Conservation (phyloP, 2,888 invertebrate genomes). For the Hirtodrosophila duncani region DNA sequence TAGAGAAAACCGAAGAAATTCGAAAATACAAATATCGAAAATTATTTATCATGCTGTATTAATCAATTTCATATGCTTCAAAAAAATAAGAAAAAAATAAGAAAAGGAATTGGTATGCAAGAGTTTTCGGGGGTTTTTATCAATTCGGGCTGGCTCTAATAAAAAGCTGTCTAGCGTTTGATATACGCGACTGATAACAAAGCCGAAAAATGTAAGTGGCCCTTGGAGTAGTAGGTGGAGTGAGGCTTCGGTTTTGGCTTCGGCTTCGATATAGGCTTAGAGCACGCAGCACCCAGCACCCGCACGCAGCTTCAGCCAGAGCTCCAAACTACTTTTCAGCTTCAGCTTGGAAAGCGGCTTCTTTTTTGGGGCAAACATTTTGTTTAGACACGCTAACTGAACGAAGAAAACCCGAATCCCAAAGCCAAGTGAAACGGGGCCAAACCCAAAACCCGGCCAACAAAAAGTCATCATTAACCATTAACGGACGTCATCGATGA, state of each 20-base stretch:
- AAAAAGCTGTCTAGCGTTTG: slow-evolving; percentile 57
- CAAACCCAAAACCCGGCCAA: slow-evolving; percentile 48
- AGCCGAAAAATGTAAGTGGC: slow-evolving; percentile 21
- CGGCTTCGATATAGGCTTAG: no score
- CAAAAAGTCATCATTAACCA: slow-evolving; percentile 67
- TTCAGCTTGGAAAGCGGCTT: slow-evolving; percentile 44
- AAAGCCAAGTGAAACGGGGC: slow-evolving; percentile 47
- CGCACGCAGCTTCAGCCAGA: slow-evolving; percentile 41
- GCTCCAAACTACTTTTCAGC: no score
- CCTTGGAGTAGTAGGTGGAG: no score
- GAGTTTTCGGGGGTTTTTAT: no score
- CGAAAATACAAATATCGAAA: slow-evolving; percentile 21
- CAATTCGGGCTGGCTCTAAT: slow-evolving; percentile 39
- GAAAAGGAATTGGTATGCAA: slow-evolving; percentile 4
- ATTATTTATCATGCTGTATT: slow-evolving; percentile 66
- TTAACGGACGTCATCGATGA: slow-evolving; percentile 68
- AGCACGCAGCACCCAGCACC: no score
- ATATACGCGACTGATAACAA: slow-evolving; percentile 55
- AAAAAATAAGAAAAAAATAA: neutral
- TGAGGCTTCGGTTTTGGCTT: no score
- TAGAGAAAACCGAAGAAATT: slow-evolving; percentile 27
- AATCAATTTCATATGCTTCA: slow-evolving; percentile 64
- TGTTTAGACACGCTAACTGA: slow-evolving; percentile 59
- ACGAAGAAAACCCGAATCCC: slow-evolving; percentile 10
- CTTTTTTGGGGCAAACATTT: slow-evolving; percentile 43